These are phyloP conservation scores for Andrena trimmerana DNA, from an alignment of 2,888 invertebrate species.

Conservation along the genomic window DNA sequence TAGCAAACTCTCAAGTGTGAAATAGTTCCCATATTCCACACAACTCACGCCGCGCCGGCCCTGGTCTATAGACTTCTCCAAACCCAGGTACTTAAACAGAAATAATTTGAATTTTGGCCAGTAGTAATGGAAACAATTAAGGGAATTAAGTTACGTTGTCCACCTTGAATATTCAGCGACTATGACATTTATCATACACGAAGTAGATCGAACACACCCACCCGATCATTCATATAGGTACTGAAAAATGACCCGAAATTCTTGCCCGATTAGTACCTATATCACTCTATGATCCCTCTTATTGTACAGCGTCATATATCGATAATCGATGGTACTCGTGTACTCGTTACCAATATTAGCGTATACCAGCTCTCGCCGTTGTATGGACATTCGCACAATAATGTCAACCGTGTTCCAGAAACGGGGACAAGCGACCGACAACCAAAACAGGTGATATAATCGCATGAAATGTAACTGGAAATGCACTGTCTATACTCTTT, in stretches of 20 bases:
- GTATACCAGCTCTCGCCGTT: slow-evolving; percentile 48
- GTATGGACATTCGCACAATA: slow-evolving; percentile 66
- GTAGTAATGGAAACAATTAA: too few relatives aligned
- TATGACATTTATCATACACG: not conserved
- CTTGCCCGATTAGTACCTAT: slow-evolving; percentile 4
- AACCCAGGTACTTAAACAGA: too few relatives aligned
- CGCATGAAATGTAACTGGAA: slow-evolving; percentile 58
- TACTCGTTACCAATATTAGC: slow-evolving; percentile 70
- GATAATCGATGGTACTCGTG: slow-evolving; percentile 69
- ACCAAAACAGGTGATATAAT: slow-evolving; percentile 70
- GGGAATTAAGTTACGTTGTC: too few relatives aligned
- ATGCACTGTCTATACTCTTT: slow-evolving; percentile 29
- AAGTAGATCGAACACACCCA: not conserved
- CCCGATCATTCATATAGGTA: too few relatives aligned
- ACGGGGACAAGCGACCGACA: slow-evolving; percentile 63
- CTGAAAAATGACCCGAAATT: slow-evolving; percentile 37
- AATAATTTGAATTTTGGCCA: too few relatives aligned
- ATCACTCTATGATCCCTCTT: slow-evolving; percentile 44
- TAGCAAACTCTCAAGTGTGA: too few relatives aligned
- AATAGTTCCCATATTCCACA: too few relatives aligned
- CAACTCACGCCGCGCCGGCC: too few relatives aligned
- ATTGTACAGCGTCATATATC: slow-evolving; percentile 51
- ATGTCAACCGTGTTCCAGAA: slow-evolving; percentile 52
- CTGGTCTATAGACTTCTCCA: too few relatives aligned
- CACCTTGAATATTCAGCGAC: too few relatives aligned